Base-by-base conservation (phyloP, 2,797 vertebrate genomes). In the Pagetopsis macropterus region DNA sequence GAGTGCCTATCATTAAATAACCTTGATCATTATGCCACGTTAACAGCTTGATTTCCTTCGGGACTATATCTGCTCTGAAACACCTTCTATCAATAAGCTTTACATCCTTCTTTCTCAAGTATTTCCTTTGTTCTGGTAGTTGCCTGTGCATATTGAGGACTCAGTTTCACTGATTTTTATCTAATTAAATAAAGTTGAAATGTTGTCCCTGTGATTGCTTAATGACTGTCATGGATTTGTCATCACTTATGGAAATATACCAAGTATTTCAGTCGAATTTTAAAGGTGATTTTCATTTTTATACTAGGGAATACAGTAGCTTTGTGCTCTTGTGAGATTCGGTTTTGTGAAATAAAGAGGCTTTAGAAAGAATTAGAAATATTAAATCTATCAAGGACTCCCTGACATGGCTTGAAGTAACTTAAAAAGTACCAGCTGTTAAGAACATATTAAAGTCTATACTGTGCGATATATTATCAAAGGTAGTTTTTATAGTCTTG, bases 31-130 rank as follows among this genome's bases (percentile, higher is more conserved):
- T 59, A 61, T 13, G 19, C 60, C 60, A 41, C 37, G 19, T 54
- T 61, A 72, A 67, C 60, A 0, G 33, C 66, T 52, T 70, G 60
- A 83, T 83, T 83, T 82, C 79, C 79, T 74, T 1, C 7, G 65
- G 68, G 76, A 66, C 33, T 9, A 19, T 1, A 1, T 59, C 60
- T 76, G 43, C 19, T 41, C 43, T 5, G 54, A 52, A 70, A 64
- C 50, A 77, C 49, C 70, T 74, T 59, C 54, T 40, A 33, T 78
- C 65, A 72, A 45, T 57, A 48, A 21, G 56, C 64, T 57, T 49
- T 64, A 14, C 27, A 40, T 61, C 16, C 8, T 45, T 45, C n/a
- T 31, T 48, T 23, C 11, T 8, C 0, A 3, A 49, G 49, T 9
- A 62, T 75, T 51, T 44, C 15, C 54, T 75, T 76, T 67, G 61